Evolutionary conservation across 2,888 invertebrate species (phyloP), one percentile per base, ranked within the genome.

Genomic region (Pandemis corylana): DNA sequence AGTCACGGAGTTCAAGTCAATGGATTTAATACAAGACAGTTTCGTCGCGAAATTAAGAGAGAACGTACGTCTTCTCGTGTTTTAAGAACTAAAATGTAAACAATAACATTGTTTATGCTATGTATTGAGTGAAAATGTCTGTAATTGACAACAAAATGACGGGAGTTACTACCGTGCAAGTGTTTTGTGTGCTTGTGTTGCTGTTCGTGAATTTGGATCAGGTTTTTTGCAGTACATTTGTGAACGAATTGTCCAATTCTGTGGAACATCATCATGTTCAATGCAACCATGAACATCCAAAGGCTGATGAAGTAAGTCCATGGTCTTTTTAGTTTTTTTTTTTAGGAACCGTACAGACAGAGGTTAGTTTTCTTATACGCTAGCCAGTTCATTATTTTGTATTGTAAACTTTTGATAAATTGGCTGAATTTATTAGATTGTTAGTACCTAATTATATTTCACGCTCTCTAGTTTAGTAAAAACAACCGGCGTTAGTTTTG

Each of bases 231-330:
- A 79, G 86, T 79, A 83, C 85, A 78, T 81, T 82, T 74, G 85
- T 87, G 41, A 82, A 83, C 69, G 82, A 85, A 78, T 81, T 83
- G 77, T 76, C 77, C 15, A 80, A 80, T 0, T 85, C 80, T 76
- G 74, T 74, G 44, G 89, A 87, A 73, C 87, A 89, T 76, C 77
- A 79, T 41, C 89, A 91, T 84, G 86, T 87, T 5, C 95, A 95
- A 80, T 96, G 96, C 88, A 95, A 92, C 68, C 96, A 96, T 81
- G 93, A 71, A 56, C 75, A 75, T 44, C 75, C 75, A 7, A 75
- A 75, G 20, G 75, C 75, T 56, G 75, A 75, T 63, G 46, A 75
- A 67, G 75, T 75, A 71, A 71, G 76, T 63, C 46, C 65, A 59
- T 56, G 75, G 68, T 72, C 71, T 15, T 67, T 68, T 68, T 72